A percentile compares a stretch with the other conserved stretches of the same genome.
phyloP scores from a whole-genome alignment of 2,797 vertebrate species.

The Danio tinwini region DNA sequence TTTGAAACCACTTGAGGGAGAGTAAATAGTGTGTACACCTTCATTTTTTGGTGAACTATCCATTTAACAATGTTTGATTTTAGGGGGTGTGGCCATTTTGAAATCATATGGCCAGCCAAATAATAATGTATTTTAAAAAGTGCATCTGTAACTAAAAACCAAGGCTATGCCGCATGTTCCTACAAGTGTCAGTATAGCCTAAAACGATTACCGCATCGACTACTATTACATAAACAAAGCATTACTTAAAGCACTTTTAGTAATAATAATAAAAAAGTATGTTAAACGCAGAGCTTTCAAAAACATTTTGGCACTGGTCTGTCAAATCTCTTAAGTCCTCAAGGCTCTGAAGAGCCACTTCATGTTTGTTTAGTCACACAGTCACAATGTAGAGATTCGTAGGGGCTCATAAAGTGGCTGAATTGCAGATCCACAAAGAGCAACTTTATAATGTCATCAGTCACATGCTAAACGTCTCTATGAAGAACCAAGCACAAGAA shows the following conservation, averaged over 20 bases:
- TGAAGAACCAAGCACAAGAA: not conserved
- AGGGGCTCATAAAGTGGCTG: conserved; percentile 37
- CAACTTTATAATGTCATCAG: conserved; percentile 33
- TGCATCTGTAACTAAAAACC: not conserved
- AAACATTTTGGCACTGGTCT: conserved; percentile 40
- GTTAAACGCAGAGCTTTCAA: not conserved
- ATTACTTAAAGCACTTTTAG: conserved; percentile 12
- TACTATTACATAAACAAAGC: not conserved
- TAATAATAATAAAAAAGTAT: not conserved
- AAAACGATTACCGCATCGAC: not conserved
- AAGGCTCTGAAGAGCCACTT: conserved; percentile 62
- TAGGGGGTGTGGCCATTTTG: no score
- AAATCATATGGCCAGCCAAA: not conserved
- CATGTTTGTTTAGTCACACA: conserved; percentile 63
- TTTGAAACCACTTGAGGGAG: no score
- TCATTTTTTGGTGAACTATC: no score
- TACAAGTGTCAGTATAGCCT: not conserved
- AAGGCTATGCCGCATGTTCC: not conserved
- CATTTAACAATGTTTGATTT: no score
- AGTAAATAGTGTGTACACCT: no score
- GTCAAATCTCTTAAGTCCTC: conserved; percentile 62
- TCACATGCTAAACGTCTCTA: conserved; percentile 27
- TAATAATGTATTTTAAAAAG: not conserved
- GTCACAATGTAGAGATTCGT: conserved; percentile 56
- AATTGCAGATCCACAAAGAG: conserved; percentile 30